phyloP scores from a whole-genome alignment of 1,140 invertebrate species.

The Drosophila bifasciata region DNA sequence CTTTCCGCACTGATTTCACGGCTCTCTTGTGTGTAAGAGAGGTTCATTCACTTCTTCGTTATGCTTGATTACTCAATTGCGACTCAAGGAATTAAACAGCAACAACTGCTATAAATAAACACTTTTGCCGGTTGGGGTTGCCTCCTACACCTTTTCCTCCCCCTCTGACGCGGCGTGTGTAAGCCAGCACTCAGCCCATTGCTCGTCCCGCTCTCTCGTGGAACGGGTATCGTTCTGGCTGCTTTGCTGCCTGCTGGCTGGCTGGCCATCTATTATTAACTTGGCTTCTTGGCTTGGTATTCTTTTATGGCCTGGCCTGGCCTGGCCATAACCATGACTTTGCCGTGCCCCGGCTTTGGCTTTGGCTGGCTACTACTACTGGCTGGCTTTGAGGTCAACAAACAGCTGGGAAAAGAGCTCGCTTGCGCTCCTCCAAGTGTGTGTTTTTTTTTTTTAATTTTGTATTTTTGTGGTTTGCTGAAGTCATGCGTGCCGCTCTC shows the following conservation, averaged over 20 bases:
- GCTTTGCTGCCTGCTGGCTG: conserved; percentile 44
- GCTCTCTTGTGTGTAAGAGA: conserved; percentile 28
- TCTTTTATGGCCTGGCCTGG: conserved; percentile 53
- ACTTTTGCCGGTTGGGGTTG: conserved; percentile 54
- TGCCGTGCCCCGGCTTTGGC: conserved; percentile 31
- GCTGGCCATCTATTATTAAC: conserved; percentile 72
- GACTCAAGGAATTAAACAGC: conserved; percentile 56
- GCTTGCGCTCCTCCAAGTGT: conserved; percentile 11
- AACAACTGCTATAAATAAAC: conserved; percentile 67
- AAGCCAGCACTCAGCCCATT: conserved; percentile 43
- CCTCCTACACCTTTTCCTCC: not conserved
- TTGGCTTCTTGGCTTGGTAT: conserved; percentile 62
- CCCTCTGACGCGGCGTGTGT: conserved; percentile 35
- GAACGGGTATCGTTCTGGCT: conserved; percentile 50
- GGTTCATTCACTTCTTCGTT: conserved; percentile 60
- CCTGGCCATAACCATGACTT: conserved; percentile 82
- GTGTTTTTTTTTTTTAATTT: conserved; percentile 47
- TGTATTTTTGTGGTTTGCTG: conserved; percentile 64
- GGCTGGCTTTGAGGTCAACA: conserved; percentile 81
- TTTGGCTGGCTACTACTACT: conserved; percentile 7
- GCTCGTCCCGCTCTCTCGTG: conserved; percentile 14
- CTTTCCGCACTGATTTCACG: not conserved
- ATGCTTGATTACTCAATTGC: conserved; percentile 74
- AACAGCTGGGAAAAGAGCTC: conserved; percentile 74
- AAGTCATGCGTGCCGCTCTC: conserved; percentile 69